phyloP scores from a whole-genome alignment of 2,113 vertebrate species.

The Nothocercus nigrocapillus region DNA sequence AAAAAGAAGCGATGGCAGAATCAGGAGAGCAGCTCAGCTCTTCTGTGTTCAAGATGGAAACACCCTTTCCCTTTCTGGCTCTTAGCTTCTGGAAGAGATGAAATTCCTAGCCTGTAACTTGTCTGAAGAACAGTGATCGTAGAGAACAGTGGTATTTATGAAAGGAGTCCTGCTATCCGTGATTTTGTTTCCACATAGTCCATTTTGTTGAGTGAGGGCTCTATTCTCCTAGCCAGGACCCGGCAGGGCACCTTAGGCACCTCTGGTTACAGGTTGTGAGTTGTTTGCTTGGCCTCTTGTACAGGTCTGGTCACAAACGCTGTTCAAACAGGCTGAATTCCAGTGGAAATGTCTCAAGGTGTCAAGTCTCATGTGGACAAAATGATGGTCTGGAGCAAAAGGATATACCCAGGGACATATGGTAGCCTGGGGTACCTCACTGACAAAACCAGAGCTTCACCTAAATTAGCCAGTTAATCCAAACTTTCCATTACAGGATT shows the following conservation, averaged over 20 bases:
- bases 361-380: not conserved
- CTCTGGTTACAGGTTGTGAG: not conserved
- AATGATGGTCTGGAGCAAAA: not conserved
- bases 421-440: not conserved
- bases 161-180: not conserved
- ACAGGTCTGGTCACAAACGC: not conserved
- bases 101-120: not conserved
- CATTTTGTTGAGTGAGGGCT: not conserved
- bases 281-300: not conserved
- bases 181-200: not conserved
- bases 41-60: not conserved
- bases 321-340: not conserved
- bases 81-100: not conserved
- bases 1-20: not conserved
- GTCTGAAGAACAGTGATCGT: not conserved
- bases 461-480: not conserved
- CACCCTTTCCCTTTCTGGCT: not conserved
- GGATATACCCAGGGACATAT: too few relatives aligned
- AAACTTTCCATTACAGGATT: not conserved
- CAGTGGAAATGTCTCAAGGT: not conserved
- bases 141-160: not conserved
- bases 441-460: not conserved
- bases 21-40: not conserved
- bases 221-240: not conserved
- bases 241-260: not conserved